Percentiles rank a stretch among this genome's conserved stretches.
These are phyloP conservation scores for Elymnias hypermnestra DNA, from an alignment of 1,140 invertebrate species.

Conservation along the genomic window DNA sequence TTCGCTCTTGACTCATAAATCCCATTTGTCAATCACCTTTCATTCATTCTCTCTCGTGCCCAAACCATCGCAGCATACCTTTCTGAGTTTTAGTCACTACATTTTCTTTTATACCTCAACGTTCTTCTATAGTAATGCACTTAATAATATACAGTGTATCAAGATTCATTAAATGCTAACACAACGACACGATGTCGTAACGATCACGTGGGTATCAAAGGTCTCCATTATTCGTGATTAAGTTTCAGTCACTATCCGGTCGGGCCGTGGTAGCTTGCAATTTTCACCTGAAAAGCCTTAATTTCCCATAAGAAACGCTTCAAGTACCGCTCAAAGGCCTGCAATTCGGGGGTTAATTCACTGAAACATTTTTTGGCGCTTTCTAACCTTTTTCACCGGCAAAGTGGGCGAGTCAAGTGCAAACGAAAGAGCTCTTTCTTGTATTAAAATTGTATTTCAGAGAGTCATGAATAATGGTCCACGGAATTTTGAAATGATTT, in stretches of 20 bases:
- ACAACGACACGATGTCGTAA: conserved; percentile 7
- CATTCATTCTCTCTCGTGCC: too few relatives aligned
- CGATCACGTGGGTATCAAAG: conserved; percentile 17
- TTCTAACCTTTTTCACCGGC: conserved; percentile 5
- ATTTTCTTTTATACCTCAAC: too few relatives aligned
- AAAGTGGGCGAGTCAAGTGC: conserved; percentile 8
- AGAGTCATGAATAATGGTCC: conserved; percentile 1
- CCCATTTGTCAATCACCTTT: too few relatives aligned
- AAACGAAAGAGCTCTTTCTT: conserved; percentile 1
- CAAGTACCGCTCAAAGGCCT: conserved; percentile 28
- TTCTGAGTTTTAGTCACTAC: too few relatives aligned
- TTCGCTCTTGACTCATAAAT: too few relatives aligned
- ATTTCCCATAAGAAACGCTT: conserved; percentile 50
- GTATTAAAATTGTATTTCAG: conserved; percentile 7
- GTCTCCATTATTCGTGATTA: conserved; percentile 40
- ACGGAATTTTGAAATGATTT: not conserved
- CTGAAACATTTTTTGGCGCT: conserved; percentile 28
- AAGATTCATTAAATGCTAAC: too few relatives aligned
- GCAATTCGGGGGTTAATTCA: conserved; percentile 40
- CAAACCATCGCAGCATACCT: too few relatives aligned
- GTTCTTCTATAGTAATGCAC: too few relatives aligned
- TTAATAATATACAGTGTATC: too few relatives aligned
- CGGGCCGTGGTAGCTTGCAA: conserved; percentile 35
- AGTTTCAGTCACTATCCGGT: conserved; percentile 45
- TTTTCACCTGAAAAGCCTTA: conserved; percentile 54